Percentiles rank a stretch among this genome's conserved stretches.
Conservation (phyloP, 2,888 invertebrate genomes). For the Boloria euphrosyne region DNA sequence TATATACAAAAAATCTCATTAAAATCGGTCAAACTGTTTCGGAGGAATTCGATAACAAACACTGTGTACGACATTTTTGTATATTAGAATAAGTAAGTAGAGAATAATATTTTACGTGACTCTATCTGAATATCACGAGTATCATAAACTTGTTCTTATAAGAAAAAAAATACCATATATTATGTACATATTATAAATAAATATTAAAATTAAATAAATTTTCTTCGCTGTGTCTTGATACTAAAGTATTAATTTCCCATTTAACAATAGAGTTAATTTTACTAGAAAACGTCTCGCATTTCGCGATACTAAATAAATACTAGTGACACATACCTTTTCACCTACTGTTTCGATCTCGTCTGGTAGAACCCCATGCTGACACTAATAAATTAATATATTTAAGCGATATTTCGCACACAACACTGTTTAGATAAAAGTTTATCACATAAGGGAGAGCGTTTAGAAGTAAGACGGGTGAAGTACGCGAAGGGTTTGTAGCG, state of each 20-base stretch:
- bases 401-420: constrained; percentile 50
- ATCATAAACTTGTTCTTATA: no score
- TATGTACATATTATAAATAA: no score
- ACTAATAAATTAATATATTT: constrained; percentile 44
- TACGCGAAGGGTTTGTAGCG: constrained; percentile 53
- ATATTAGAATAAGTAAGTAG: no score
- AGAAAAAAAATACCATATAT: no score
- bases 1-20: no score
- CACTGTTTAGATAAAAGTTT: constrained; percentile 67
- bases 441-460: constrained; percentile 56
- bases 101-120: no score
- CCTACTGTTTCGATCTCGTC: constrained; percentile 49
- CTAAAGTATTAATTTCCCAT: neutral
- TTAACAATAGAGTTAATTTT: neutral
- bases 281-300: constrained; percentile 7
- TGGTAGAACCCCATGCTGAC: constrained; percentile 56
- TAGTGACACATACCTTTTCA: neutral
- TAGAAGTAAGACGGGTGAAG: constrained; percentile 50
- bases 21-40: no score
- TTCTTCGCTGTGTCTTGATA: no score
- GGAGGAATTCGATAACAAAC: no score
- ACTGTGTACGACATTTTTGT: no score
- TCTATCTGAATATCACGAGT: no score
- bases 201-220: no score
- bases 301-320: neutral